Conservation (phyloP, 2,797 vertebrate genomes). For the Psittacula echo region DNA sequence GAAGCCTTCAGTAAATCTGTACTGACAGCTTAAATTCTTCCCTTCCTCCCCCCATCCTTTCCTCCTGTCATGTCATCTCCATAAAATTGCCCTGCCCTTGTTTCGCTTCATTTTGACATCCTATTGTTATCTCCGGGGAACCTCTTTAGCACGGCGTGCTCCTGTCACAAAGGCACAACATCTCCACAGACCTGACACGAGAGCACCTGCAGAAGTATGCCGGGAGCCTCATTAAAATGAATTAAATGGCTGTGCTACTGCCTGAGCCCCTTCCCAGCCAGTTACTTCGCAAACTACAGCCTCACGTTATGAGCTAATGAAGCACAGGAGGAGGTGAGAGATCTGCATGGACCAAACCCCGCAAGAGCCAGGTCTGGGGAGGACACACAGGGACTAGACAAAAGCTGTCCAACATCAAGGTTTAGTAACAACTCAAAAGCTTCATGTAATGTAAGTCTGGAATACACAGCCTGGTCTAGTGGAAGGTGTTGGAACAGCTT, state of each 20-base stretch:
- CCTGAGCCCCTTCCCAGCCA: not conserved
- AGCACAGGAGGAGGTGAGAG: accelerated
- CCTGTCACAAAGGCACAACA: slow-evolving; percentile 50
- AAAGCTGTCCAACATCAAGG: not conserved
- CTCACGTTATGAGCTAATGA: accelerated
- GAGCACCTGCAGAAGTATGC: not conserved
- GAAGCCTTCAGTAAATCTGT: slow-evolving; percentile 65
- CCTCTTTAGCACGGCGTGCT: not conserved
- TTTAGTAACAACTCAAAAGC: not conserved
- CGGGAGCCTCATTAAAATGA: slow-evolving; percentile 47
- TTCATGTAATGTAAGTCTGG: accelerated
- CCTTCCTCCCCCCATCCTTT: not conserved
- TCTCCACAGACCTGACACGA: slow-evolving; percentile 28
- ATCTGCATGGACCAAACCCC: accelerated
- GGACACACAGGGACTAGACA: not conserved
- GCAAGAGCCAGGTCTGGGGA: not conserved
- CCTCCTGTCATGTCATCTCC: slow-evolving; percentile 63
- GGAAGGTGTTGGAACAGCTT: not conserved
- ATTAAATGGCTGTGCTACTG: not conserved
- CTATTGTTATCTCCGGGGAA: slow-evolving; percentile 17
- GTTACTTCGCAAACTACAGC: not conserved
- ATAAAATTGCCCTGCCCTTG: slow-evolving; percentile 69
- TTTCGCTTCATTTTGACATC: slow-evolving; percentile 66
- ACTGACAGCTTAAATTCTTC: slow-evolving; percentile 63
- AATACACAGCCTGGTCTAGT: not conserved